Percentiles rank a stretch among this genome's conserved stretches.
phyloP scores from a whole-genome alignment of 1,140 invertebrate species.

The Euborellia annulipes region DNA sequence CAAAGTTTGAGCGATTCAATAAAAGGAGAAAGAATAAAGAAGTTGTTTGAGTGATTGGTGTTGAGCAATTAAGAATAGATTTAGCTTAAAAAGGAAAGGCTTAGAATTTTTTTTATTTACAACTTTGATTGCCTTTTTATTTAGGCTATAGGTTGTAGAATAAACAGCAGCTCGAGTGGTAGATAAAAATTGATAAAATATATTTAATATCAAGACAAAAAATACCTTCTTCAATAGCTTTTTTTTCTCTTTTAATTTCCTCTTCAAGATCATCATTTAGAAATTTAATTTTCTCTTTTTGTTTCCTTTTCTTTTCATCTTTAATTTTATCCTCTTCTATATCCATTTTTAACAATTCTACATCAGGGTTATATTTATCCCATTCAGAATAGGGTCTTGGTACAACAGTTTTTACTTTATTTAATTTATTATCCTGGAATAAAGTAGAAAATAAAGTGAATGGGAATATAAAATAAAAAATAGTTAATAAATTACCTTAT shows the following conservation, averaged over 20 bases:
- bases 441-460: too few relatives aligned
- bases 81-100: too few relatives aligned
- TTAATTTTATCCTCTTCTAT: constrained; percentile 35
- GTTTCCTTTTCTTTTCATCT: constrained; percentile 23
- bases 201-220: too few relatives aligned
- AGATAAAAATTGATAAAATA: too few relatives aligned
- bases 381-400: constrained; percentile 44
- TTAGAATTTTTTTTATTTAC: too few relatives aligned
- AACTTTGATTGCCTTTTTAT: too few relatives aligned
- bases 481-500: constrained; percentile 11
- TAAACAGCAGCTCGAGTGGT: too few relatives aligned
- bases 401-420: constrained; percentile 23
- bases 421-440: constrained; percentile 6
- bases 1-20: too few relatives aligned
- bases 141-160: too few relatives aligned
- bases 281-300: constrained; percentile 13
- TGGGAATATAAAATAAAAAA: neutral
- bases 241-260: neutral
- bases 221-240: constrained; percentile 1
- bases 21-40: too few relatives aligned
- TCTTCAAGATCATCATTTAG: constrained; percentile 16
- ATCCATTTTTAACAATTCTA: constrained; percentile 46
- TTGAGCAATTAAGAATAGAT: too few relatives aligned
- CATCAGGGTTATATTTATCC: constrained; percentile 53
- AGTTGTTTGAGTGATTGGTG: too few relatives aligned